Percentiles rank a stretch among this genome's conserved stretches.
Conservation (phyloP, 2,113 vertebrate species). For the Tyrannus savana region DNA sequence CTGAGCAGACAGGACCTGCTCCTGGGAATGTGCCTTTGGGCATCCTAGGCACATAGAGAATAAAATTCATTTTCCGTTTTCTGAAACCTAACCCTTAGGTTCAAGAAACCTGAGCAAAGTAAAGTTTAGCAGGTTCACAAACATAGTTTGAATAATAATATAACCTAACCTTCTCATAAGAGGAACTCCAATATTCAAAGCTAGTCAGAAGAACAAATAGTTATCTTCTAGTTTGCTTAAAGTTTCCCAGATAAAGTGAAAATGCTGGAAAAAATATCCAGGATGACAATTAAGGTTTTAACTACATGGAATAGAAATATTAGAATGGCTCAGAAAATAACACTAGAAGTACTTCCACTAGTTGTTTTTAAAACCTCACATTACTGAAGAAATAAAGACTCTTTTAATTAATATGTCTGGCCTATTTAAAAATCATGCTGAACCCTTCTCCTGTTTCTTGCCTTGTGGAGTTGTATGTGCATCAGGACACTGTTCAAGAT, state of each 20-base stretch:
- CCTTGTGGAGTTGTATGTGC: fast-evolving
- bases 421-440: neutral
- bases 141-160: neutral
- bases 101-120: neutral
- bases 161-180: neutral
- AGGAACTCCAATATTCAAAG: neutral
- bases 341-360: neutral
- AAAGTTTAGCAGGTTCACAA: neutral
- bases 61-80: neutral
- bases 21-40: neutral
- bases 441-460: neutral
- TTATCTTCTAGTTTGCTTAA: neutral
- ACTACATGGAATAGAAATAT: neutral
- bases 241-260: neutral
- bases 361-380: neutral
- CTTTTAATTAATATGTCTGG: neutral
- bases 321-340: neutral
- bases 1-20: neutral
- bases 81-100: neutral
- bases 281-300: neutral
- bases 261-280: neutral
- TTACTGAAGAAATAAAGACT: neutral
- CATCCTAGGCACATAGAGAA: neutral
- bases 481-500: neutral
- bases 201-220: neutral